A percentile compares a stretch with the other conserved stretches of the same genome.
These are phyloP conservation scores for Aphaenogaster rudis DNA, from an alignment of 1,140 invertebrate genomes.

Conservation along the genomic window DNA sequence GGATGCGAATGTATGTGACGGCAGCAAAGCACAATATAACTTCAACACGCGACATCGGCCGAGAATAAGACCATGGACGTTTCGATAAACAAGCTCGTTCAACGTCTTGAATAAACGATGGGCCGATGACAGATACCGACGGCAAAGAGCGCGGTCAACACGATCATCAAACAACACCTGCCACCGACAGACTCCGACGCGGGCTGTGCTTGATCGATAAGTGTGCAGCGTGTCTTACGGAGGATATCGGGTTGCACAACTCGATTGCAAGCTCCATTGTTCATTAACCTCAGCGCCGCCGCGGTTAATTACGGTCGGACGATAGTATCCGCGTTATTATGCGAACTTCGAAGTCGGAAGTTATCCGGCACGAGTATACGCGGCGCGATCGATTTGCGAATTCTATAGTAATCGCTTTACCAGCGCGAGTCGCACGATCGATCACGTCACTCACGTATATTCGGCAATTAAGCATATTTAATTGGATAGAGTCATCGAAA, in stretches of 20 bases:
- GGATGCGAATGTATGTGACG: neutral
- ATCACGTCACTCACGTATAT: neutral
- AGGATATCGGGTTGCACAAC: conserved; percentile 49
- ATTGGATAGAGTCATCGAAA: neutral
- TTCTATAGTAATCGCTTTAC: conserved; percentile 19
- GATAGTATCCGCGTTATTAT: conserved; percentile 54
- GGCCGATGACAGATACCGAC: conserved; percentile 63
- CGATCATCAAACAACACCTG: conserved; percentile 72
- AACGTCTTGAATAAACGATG: conserved; percentile 62
- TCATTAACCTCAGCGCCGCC: conserved; percentile 63
- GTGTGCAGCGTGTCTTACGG: conserved; percentile 66
- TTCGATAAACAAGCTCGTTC: conserved; percentile 34
- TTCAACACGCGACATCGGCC: neutral
- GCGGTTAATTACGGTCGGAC: conserved; percentile 11
- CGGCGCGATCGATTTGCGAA: neutral
- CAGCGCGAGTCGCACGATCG: neutral
- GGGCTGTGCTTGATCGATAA: conserved; percentile 73
- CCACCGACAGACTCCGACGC: conserved; percentile 47
- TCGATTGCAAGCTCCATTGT: conserved; percentile 64
- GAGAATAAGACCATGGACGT: conserved; percentile 1
- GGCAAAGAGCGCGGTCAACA: conserved; percentile 66
- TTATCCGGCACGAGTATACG: conserved; percentile 34
- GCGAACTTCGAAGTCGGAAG: conserved; percentile 36
- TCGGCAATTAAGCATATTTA: neutral
- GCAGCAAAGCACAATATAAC: neutral